These are phyloP conservation scores for Phallusia fumigata DNA, from an alignment of 23 tunicate genomes.

Conservation along the genomic window DNA sequence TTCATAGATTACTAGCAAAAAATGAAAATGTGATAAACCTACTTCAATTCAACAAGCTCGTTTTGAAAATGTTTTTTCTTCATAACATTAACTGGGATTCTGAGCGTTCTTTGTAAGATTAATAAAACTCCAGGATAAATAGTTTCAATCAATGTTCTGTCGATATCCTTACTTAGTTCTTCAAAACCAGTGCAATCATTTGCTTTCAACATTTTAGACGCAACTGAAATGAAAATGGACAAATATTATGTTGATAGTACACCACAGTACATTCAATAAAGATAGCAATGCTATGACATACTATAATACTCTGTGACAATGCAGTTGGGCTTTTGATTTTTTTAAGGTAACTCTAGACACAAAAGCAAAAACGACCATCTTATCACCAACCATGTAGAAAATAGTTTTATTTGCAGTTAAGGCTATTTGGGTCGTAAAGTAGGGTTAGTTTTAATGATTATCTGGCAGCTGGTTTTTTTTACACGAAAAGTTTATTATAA, in stretches of 20 bases:
- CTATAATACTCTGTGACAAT: not conserved
- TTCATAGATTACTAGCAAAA: too few species aligned
- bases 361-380: too few species aligned
- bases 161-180: conserved; percentile 19
- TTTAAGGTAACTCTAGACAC: too few species aligned
- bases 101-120: conserved; percentile 39
- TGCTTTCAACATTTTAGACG: conserved; percentile 27
- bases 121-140: conserved; percentile 71
- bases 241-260: too few species aligned
- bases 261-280: too few species aligned
- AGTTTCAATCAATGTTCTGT: not conserved
- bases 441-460: too few species aligned
- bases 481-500: too few species aligned
- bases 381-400: too few species aligned
- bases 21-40: not conserved
- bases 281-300: not conserved
- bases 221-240: conserved; percentile 40
- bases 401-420: too few species aligned
- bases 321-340: too few species aligned
- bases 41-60: conserved; percentile 67
- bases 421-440: too few species aligned
- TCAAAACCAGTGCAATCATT: conserved; percentile 22
- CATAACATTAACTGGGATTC: conserved; percentile 38
- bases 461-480: too few species aligned
- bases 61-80: conserved; percentile 45